Percentiles rank a stretch among this genome's conserved stretches.
Conservation (phyloP, 2,113 vertebrate species). For the Pavo muticus region DNA sequence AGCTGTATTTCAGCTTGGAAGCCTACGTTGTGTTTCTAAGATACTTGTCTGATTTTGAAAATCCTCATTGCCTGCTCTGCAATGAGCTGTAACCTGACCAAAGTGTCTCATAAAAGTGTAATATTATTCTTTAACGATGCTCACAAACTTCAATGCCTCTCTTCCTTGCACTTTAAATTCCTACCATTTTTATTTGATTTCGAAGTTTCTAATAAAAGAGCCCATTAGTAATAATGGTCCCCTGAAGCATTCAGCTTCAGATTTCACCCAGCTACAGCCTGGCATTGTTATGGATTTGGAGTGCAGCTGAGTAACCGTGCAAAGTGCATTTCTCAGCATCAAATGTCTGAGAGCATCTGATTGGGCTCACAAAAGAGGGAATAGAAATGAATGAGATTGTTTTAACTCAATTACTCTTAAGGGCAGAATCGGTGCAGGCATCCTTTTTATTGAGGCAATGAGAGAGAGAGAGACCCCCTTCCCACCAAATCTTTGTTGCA, state of each 20-base stretch:
- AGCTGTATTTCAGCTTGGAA: neutral
- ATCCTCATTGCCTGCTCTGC: neutral
- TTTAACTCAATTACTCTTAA: slow-evolving; percentile 20
- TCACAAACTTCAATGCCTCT: neutral
- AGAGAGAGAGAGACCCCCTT: neutral
- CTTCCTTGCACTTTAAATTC: slow-evolving; percentile 29
- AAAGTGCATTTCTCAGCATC: slow-evolving; percentile 45
- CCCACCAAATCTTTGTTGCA: neutral
- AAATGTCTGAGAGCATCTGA: neutral
- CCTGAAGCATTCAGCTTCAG: slow-evolving; percentile 23
- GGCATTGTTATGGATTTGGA: slow-evolving; percentile 16
- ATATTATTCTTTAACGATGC: slow-evolving; percentile 32
- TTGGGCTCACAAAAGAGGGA: neutral
- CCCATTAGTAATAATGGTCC: slow-evolving; percentile 35
- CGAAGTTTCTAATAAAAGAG: slow-evolving; percentile 51
- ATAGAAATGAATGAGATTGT: slow-evolving; percentile 3
- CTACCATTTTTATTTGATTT: slow-evolving; percentile 39
- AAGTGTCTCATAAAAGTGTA: slow-evolving; percentile 20
- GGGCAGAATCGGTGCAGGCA: slow-evolving; percentile 13
- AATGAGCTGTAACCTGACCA: slow-evolving; percentile 18
- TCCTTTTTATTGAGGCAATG: neutral
- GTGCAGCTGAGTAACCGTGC: slow-evolving; percentile 1
- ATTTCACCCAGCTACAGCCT: slow-evolving; percentile 1
- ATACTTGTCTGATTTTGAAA: neutral
- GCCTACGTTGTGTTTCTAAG: neutral